A percentile compares a stretch with the other conserved stretches of the same genome.
Conservation (phyloP, 53 echinoderm and acorn worm genomes). For the Luidia sarsii region DNA sequence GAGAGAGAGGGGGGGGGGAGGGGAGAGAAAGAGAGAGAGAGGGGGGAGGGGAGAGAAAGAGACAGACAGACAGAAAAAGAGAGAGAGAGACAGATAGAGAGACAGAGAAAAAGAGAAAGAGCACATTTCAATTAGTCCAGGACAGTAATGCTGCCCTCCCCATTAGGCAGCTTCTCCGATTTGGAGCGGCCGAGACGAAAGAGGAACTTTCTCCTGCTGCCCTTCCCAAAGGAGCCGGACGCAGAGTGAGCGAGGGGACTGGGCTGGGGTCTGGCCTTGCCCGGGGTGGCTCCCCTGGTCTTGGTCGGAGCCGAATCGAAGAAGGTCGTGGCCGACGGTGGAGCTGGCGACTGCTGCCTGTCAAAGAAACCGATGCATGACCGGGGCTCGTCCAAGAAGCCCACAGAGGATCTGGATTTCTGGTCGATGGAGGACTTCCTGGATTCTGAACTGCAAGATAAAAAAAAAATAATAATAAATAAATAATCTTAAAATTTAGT, state of each 20-base stretch:
- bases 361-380: slow-evolving; percentile 14
- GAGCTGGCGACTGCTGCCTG: not conserved
- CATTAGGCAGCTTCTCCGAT: slow-evolving; percentile 3
- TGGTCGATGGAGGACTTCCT: not conserved
- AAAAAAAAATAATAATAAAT: no score
- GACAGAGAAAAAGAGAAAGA: no score
- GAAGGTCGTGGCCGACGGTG: not conserved
- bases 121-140: not conserved
- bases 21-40: no score
- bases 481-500: no score
- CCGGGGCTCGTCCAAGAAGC: slow-evolving; percentile 8
- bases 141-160: not conserved
- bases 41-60: no score
- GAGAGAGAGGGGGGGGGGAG: no score
- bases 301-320: not conserved
- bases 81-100: no score
- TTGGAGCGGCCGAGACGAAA: slow-evolving; percentile 17
- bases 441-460: slow-evolving; percentile 21
- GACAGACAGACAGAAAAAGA: no score
- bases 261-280: not conserved
- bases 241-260: slow-evolving; percentile 13
- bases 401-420: not conserved
- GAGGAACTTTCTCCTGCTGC: not conserved
- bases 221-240: slow-evolving; percentile 14
- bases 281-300: not conserved